phyloP scores from a whole-genome alignment of 2,113 vertebrate species.

The Cettia cetti region DNA sequence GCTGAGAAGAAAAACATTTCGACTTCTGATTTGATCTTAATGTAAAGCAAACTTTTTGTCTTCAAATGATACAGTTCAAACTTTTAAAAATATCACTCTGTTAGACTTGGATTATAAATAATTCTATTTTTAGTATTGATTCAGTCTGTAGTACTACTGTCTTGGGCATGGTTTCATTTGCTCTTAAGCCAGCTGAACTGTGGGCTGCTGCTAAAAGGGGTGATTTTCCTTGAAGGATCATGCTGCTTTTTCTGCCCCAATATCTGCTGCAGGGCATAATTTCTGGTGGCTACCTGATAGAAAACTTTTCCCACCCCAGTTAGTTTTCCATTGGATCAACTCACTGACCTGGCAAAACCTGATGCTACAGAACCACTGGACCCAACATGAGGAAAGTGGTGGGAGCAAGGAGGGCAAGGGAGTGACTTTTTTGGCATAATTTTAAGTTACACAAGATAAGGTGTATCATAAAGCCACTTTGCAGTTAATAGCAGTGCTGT shows the following conservation, averaged over 20 bases:
- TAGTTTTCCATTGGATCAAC: background rate
- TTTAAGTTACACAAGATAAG: background rate
- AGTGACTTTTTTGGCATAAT: background rate
- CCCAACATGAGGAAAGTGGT: background rate
- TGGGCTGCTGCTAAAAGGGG: background rate
- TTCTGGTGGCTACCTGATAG: background rate
- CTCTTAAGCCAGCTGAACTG: background rate
- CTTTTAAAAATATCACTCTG: background rate
- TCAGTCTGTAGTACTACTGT: background rate
- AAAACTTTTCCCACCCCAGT: background rate
- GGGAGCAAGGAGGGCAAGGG: background rate
- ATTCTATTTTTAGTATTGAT: background rate
- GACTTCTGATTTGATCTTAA: background rate
- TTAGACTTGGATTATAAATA: background rate
- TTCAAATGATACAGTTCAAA: background rate
- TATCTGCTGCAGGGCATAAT: background rate
- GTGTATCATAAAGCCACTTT: background rate
- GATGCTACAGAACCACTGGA: background rate
- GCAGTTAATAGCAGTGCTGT: background rate
- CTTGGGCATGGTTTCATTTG: background rate
- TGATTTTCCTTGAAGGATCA: background rate
- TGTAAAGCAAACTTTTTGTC: background rate
- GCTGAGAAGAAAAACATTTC: background rate
- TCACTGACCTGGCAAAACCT: background rate
- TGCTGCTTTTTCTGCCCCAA: background rate